Conservation (phyloP, 2,888 invertebrate species). For the Calameuta idolon region DNA sequence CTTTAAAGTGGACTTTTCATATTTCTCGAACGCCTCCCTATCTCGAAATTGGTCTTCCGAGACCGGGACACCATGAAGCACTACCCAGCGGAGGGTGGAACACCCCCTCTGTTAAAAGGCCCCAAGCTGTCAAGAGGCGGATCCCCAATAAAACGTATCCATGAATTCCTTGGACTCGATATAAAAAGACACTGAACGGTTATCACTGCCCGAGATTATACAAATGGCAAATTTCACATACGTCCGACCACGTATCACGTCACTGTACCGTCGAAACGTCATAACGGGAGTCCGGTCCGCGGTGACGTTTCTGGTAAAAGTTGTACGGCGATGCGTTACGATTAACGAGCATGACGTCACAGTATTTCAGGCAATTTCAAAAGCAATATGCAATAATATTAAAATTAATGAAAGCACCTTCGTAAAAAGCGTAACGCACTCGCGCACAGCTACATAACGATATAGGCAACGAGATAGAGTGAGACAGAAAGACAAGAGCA, state of each 20-base stretch:
- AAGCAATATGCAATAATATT: constrained; percentile 56
- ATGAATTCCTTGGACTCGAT: constrained; percentile 51
- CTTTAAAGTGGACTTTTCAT: constrained; percentile 59
- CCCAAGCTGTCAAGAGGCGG: constrained; percentile 6
- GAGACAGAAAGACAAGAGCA: constrained; percentile 8
- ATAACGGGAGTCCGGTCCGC: neutral
- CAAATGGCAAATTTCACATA: neutral
- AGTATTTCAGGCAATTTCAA: constrained; percentile 46
- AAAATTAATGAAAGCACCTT: constrained; percentile 49
- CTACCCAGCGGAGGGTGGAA: constrained; percentile 9
- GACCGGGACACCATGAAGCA: constrained; percentile 25
- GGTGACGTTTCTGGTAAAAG: constrained; percentile 3
- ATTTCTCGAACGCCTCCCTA: constrained; percentile 52
- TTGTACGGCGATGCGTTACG: constrained; percentile 16
- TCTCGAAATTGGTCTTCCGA: constrained; percentile 58
- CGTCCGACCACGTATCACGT: neutral
- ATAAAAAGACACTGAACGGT: constrained; percentile 50
- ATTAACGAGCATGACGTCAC: constrained; percentile 37
- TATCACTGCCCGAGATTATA: constrained; percentile 26
- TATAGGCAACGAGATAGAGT: constrained; percentile 11
- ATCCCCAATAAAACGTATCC: constrained; percentile 47
- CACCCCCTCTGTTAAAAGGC: neutral
- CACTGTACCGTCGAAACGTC: neutral
- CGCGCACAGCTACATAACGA: constrained; percentile 17
- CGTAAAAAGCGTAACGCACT: constrained; percentile 37